A percentile compares a stretch with the other conserved stretches of the same genome.
phyloP scores from a whole-genome alignment of 2,797 vertebrate species.

The Pangasius sanitwongsei region DNA sequence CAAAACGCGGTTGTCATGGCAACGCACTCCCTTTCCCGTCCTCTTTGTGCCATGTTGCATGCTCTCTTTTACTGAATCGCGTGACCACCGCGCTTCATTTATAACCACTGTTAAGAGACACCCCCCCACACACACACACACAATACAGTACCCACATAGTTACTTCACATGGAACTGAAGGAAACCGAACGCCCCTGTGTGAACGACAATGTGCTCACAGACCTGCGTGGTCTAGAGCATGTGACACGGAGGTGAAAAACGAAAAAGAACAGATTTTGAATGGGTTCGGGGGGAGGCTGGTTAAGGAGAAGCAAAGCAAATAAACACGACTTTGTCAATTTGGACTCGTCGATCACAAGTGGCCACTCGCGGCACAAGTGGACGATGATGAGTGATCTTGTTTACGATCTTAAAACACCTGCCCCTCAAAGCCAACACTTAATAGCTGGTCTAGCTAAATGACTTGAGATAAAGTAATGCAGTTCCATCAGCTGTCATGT shows the following conservation, averaged over 20 bases:
- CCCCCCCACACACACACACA: too few species aligned
- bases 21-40: constrained; percentile 1
- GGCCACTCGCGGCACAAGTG: not conserved
- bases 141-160: not conserved
- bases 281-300: not conserved
- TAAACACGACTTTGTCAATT: not conserved
- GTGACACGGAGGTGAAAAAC: not conserved
- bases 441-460: not conserved
- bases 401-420: not conserved
- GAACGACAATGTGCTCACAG: not conserved
- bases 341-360: too few species aligned
- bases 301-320: not conserved
- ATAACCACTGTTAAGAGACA: not conserved
- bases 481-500: not conserved
- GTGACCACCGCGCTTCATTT: constrained; percentile 20
- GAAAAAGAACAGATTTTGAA: not conserved
- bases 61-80: not conserved
- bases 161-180: constrained; percentile 14
- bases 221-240: not conserved
- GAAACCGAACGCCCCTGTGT: not conserved
- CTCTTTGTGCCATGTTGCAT: constrained; percentile 16
- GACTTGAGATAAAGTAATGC: not conserved
- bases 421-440: not conserved
- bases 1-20: constrained; percentile 20
- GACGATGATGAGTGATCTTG: too few species aligned